Conservation (phyloP, 30 jellyfish, hydroid and myxozoan genomes). For the Cassiopea xamachana region DNA sequence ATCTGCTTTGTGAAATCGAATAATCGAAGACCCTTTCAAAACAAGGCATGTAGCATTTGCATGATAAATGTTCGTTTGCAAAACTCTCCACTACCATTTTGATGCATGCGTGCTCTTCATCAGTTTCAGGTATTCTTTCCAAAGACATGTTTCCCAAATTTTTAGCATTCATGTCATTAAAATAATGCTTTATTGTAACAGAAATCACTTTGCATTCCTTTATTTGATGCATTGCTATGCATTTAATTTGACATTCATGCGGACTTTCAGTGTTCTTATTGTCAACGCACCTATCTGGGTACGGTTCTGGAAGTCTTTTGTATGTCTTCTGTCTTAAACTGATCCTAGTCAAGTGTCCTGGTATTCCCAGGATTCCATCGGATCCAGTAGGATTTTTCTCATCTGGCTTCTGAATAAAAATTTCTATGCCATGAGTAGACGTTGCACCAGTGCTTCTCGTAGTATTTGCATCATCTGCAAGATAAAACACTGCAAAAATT, state of each 20-base stretch:
- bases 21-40: constrained; percentile 10
- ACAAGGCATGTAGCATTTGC: constrained; percentile 41
- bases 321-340: constrained; percentile 8
- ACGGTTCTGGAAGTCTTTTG: constrained; percentile 24
- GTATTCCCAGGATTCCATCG: constrained; percentile 28
- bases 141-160: not conserved
- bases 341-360: constrained; percentile 23
- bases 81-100: not conserved
- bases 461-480: not conserved
- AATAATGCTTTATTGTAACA: not conserved
- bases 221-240: constrained; percentile 19
- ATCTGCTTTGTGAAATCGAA: constrained; percentile 17
- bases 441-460: constrained; percentile 14
- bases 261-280: not conserved
- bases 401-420: constrained; percentile 1
- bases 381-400: not conserved
- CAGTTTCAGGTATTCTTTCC: not conserved
- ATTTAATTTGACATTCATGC: constrained; percentile 30
- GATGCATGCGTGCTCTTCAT: constrained; percentile 12
- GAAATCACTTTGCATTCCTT: constrained; percentile 10
- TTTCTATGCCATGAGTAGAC: constrained; percentile 17
- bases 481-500: constrained; percentile 17
- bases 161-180: not conserved
- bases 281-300: constrained; percentile 22
- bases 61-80: not conserved